These are phyloP conservation scores for Ptychoptera contaminata DNA, from an alignment of 2,888 invertebrate species.

Conservation along the genomic window DNA sequence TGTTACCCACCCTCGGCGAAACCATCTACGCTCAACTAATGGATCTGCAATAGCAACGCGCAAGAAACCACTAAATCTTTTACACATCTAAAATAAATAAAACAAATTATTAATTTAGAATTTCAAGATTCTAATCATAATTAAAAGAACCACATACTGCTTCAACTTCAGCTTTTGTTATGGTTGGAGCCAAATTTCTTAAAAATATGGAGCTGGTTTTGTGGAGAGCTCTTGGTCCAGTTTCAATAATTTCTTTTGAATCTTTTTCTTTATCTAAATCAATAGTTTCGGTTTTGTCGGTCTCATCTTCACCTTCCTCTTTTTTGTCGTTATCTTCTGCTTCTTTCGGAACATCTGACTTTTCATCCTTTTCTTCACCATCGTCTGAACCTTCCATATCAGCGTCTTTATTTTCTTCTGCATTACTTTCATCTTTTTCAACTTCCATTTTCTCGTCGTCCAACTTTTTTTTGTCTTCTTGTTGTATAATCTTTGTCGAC, in stretches of 20 bases:
- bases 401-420: constrained; percentile 23
- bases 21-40: constrained; percentile 88
- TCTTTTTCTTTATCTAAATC: constrained; percentile 34
- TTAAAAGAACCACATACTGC: constrained; percentile 39
- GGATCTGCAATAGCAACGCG: constrained; percentile 96
- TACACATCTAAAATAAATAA: constrained; percentile 36
- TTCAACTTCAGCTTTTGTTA: constrained; percentile 94
- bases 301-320: constrained; percentile 13
- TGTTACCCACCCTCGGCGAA: constrained; percentile 95
- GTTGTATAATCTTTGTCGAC: constrained; percentile 11
- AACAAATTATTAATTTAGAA: not conserved
- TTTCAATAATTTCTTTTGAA: constrained; percentile 31
- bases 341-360: constrained; percentile 1
- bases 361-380: constrained; percentile 9
- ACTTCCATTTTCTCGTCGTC: constrained; percentile 13
- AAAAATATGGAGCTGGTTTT: constrained; percentile 95
- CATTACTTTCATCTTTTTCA: constrained; percentile 23
- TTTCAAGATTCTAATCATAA: constrained; percentile 39
- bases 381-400: constrained; percentile 11
- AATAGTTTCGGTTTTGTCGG: constrained; percentile 24
- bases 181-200: constrained; percentile 86
- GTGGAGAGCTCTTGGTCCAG: constrained; percentile 56
- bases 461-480: constrained; percentile 13
- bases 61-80: constrained; percentile 82
- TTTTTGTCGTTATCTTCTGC: too few relatives aligned